Conservation (phyloP, 2,113 vertebrate genomes). For the Piaya cayana region DNA sequence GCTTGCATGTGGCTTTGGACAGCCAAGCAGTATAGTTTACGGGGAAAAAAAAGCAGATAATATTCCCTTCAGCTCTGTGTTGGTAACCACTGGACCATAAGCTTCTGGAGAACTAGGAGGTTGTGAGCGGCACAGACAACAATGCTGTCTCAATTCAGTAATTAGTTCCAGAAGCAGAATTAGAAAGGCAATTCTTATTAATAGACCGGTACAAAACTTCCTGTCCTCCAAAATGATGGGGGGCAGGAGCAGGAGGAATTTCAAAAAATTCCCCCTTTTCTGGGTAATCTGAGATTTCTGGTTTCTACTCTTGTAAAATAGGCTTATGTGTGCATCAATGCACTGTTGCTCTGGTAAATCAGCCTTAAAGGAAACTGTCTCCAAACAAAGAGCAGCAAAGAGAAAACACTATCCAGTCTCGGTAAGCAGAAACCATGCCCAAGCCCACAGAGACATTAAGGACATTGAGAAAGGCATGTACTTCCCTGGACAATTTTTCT, state of each 20-base stretch:
- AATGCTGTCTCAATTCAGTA: neutral
- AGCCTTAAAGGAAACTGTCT: slow-evolving; percentile 28
- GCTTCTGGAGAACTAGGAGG: neutral
- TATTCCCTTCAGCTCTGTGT: neutral
- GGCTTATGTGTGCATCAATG: slow-evolving; percentile 10
- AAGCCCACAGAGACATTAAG: fast-evolving
- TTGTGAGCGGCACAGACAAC: neutral
- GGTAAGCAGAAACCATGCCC: neutral
- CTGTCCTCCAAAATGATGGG: neutral
- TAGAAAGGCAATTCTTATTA: neutral
- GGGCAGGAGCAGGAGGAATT: neutral
- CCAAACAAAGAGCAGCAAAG: slow-evolving; percentile 5
- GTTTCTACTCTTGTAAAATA: neutral
- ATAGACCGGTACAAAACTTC: neutral
- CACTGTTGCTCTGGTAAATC: slow-evolving; percentile 18
- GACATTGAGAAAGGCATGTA: neutral
- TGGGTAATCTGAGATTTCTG: neutral
- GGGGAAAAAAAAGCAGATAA: neutral
- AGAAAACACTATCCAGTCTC: neutral
- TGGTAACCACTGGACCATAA: neutral
- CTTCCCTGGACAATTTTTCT: neutral
- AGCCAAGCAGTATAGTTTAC: neutral
- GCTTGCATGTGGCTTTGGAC: neutral
- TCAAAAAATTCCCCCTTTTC: neutral
- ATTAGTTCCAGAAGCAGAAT: slow-evolving; percentile 12